Conservation (phyloP, 2,888 invertebrate species). For the Drosophila borealis region DNA sequence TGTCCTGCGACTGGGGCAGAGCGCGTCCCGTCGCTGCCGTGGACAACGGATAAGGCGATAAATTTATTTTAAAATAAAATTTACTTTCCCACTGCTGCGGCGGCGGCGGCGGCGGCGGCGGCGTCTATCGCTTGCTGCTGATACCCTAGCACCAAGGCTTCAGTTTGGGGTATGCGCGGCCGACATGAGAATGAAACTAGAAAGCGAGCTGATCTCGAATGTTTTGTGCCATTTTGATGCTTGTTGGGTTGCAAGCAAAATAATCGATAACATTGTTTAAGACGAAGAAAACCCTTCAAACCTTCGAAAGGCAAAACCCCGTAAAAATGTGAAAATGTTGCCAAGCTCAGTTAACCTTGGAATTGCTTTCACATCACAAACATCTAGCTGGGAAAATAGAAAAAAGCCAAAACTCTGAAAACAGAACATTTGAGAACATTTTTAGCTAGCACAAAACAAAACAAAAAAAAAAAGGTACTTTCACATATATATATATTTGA, state of each 20-base stretch:
- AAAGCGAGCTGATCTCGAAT: not conserved
- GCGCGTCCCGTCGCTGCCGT: constrained; percentile 61
- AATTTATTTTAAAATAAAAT: constrained; percentile 81
- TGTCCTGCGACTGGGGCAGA: constrained; percentile 24
- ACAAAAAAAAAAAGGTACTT: not conserved
- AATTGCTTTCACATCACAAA: not conserved
- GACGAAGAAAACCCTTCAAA: too few relatives aligned
- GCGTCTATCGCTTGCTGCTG: constrained; percentile 18
- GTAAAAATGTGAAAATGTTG: too few relatives aligned
- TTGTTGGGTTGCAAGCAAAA: not conserved
- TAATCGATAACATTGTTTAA: not conserved
- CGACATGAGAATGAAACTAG: not conserved
- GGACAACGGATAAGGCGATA: constrained; percentile 81
- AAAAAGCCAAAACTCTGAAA: not conserved
- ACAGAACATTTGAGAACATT: not conserved
- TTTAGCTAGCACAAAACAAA: not conserved
- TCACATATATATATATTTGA: not conserved
- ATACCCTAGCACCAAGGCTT: constrained; percentile 29
- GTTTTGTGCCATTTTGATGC: too few relatives aligned
- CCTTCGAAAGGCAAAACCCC: too few relatives aligned
- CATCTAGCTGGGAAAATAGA: not conserved
- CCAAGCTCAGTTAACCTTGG: not conserved
- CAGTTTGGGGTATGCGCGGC: constrained; percentile 2
- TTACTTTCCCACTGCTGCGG: constrained; percentile 71
- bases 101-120: too few relatives aligned